Evolutionary conservation across 1,140 invertebrate species (phyloP).

Genomic region (Trichonephila clavipes): DNA sequence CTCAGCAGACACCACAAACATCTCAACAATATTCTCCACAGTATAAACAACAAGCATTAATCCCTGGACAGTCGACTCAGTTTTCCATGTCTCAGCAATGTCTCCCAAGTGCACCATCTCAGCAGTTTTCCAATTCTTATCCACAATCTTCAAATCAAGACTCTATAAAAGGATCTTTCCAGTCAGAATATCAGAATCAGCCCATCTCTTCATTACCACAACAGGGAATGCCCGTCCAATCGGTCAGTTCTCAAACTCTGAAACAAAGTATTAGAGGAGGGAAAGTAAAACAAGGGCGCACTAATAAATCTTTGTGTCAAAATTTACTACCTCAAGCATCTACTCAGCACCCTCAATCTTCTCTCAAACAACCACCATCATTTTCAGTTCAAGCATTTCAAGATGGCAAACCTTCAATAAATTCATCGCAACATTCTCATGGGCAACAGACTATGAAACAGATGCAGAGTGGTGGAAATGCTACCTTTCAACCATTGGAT

Average conservation of each 20-base stretch:
- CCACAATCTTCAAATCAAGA: constrained; percentile 57
- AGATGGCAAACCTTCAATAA: constrained; percentile 16
- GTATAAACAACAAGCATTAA: constrained; percentile 45
- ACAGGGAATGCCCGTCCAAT: background rate
- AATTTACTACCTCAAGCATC: constrained; percentile 43
- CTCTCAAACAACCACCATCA: constrained; percentile 60
- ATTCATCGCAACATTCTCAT: constrained; percentile 2
- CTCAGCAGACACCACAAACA: constrained; percentile 18
- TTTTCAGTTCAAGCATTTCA: constrained; percentile 70
- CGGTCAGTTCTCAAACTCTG: constrained; percentile 1
- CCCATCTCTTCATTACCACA: background rate
- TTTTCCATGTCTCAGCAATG: constrained; percentile 21
- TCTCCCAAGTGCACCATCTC: background rate
- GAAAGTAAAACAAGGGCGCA: constrained; percentile 61
- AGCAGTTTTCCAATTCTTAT: constrained; percentile 55
- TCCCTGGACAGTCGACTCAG: constrained; percentile 44
- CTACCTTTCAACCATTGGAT: constrained; percentile 61
- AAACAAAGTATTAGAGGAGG: constrained; percentile 40
- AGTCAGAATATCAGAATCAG: constrained; percentile 62
- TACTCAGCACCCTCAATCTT: constrained; percentile 39
- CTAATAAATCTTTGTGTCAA: constrained; percentile 48
- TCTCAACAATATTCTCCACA: constrained; percentile 37
- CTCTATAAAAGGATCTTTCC: constrained; percentile 38
- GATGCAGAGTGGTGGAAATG: constrained; percentile 27
- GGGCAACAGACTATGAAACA: constrained; percentile 23